These are phyloP conservation scores for Bufotes viridis DNA, from an alignment of 2,797 vertebrate genomes.

Conservation along the genomic window DNA sequence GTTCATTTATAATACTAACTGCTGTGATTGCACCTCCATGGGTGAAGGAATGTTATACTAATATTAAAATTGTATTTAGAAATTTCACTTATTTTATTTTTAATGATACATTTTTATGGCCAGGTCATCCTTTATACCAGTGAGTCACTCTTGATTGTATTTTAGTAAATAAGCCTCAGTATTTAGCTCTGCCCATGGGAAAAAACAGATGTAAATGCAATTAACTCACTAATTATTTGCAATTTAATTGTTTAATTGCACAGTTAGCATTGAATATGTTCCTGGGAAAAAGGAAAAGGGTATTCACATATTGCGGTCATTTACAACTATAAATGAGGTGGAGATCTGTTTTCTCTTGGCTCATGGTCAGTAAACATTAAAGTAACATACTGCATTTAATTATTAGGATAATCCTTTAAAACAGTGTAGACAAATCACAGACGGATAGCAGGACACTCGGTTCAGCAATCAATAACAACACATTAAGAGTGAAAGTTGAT, in stretches of 20 bases:
- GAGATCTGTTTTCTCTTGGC: conserved; percentile 3
- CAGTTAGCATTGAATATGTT: background rate
- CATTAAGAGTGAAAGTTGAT: conserved; percentile 41
- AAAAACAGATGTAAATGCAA: conserved; percentile 6
- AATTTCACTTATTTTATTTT: background rate
- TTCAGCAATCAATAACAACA: conserved; percentile 46
- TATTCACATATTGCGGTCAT: background rate
- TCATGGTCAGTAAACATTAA: conserved; percentile 26
- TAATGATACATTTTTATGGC: background rate
- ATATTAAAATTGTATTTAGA: background rate
- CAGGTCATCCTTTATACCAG: background rate
- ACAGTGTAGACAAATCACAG: background rate
- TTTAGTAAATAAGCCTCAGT: background rate
- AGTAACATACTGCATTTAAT: conserved; percentile 33
- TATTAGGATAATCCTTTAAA: conserved; percentile 53
- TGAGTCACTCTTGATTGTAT: background rate
- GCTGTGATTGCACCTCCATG: too few relatives aligned
- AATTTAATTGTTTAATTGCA: conserved; percentile 40
- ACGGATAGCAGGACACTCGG: conserved; percentile 22
- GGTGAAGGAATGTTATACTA: too few relatives aligned
- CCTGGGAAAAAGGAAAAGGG: background rate
- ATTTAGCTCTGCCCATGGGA: background rate
- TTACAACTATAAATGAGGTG: conserved; percentile 6
- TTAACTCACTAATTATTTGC: conserved; percentile 17
- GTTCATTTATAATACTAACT: too few relatives aligned